Evolutionary conservation across 2,888 invertebrate genomes (phyloP).

Genomic region (Digitonthophagus gazella): DNA sequence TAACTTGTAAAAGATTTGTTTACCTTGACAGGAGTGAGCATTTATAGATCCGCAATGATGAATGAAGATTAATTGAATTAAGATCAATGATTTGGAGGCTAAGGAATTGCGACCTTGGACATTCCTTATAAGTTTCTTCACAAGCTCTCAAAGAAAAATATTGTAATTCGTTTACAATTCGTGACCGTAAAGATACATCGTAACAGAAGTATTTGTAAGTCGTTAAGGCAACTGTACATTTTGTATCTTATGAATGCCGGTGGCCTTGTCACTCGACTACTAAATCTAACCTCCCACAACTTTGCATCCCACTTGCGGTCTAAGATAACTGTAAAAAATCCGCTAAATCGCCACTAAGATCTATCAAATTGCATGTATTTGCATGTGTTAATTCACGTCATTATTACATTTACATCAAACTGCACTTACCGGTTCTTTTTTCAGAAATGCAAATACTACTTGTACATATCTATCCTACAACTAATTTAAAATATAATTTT

Average conservation of each 20-base stretch:
- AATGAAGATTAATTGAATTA: neutral
- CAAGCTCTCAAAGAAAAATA: no score
- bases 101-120: neutral
- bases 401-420: neutral
- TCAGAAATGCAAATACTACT: neutral
- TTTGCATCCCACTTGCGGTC: constrained; percentile 12
- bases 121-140: neutral
- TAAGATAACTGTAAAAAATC: constrained; percentile 7
- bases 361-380: neutral
- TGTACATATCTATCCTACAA: neutral
- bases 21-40: neutral
- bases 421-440: neutral
- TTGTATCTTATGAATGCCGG: constrained; percentile 13
- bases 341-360: neutral
- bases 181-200: neutral
- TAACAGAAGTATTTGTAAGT: constrained; percentile 17
- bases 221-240: constrained; percentile 10
- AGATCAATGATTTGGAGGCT: neutral
- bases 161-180: neutral
- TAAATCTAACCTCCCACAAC: constrained; percentile 8
- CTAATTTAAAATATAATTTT: no score
- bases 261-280: constrained; percentile 12
- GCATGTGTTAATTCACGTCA: neutral
- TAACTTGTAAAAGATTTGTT: neutral
- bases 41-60: neutral